Conservation (phyloP, 2,888 invertebrate genomes). For the Ochropleura leucogaster region DNA sequence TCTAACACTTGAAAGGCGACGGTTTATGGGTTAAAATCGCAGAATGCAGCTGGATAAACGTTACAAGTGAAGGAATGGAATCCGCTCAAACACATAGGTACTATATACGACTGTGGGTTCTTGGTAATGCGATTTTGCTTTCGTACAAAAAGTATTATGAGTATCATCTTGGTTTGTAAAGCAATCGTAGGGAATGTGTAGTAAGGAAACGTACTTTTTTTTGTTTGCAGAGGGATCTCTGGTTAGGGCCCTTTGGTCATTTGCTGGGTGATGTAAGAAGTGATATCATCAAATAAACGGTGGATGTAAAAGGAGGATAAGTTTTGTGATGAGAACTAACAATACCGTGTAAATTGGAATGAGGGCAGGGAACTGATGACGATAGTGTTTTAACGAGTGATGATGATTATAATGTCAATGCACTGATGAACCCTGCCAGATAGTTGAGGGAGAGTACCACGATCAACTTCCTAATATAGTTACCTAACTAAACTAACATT, state of each 20-base stretch:
- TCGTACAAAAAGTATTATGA: constrained; percentile 37
- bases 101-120: constrained; percentile 30
- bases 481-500: too few relatives aligned
- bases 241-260: background rate
- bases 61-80: constrained; percentile 52
- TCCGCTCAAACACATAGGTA: constrained; percentile 20
- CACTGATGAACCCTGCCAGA: background rate
- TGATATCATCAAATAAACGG: background rate
- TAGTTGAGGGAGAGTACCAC: background rate
- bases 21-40: constrained; percentile 61
- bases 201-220: constrained; percentile 4
- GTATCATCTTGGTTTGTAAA: constrained; percentile 25
- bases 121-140: constrained; percentile 39
- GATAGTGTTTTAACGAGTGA: background rate
- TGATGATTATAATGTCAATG: background rate
- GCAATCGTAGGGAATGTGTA: constrained; percentile 18
- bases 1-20: constrained; percentile 67
- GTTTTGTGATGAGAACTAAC: background rate
- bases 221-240: background rate
- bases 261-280: background rate
- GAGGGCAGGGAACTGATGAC: background rate
- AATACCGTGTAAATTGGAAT: background rate
- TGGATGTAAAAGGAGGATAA: background rate
- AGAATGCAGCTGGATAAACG: constrained; percentile 67
- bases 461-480: too few relatives aligned